phyloP scores from a whole-genome alignment of 2,888 invertebrate genomes.

The Busseola fusca region DNA sequence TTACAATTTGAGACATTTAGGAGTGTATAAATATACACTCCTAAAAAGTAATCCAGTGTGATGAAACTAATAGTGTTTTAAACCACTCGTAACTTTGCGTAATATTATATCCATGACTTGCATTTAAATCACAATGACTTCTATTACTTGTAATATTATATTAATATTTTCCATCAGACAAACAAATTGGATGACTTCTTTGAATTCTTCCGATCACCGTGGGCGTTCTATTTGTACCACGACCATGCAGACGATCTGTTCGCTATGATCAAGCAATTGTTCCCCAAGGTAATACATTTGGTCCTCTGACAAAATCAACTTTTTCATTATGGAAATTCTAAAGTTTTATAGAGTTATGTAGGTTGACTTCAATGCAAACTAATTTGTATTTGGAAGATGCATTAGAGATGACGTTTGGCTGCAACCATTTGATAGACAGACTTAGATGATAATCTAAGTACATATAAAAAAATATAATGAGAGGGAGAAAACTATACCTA shows the following conservation, averaged over 20 bases:
- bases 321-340: neutral
- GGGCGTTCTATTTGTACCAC: constrained; percentile 90
- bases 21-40: too few species aligned
- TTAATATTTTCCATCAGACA: constrained; percentile 67
- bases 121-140: neutral
- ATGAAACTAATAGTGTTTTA: constrained; percentile 4
- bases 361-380: neutral
- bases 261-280: constrained; percentile 80
- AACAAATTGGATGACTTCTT: constrained; percentile 90
- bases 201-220: constrained; percentile 90
- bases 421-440: neutral
- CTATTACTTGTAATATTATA: constrained; percentile 4
- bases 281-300: constrained; percentile 77
- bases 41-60: constrained; percentile 20
- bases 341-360: neutral
- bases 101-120: constrained; percentile 35
- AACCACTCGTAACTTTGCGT: neutral
- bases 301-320: neutral
- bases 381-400: neutral
- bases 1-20: neutral
- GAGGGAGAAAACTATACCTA: neutral
- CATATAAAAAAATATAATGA: neutral
- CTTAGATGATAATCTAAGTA: neutral
- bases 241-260: constrained; percentile 88
- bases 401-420: neutral